Percentiles rank a stretch among this genome's conserved stretches.
These are phyloP conservation scores for Saturnia japonica DNA, from an alignment of 2,888 invertebrate genomes.

Conservation along the genomic window DNA sequence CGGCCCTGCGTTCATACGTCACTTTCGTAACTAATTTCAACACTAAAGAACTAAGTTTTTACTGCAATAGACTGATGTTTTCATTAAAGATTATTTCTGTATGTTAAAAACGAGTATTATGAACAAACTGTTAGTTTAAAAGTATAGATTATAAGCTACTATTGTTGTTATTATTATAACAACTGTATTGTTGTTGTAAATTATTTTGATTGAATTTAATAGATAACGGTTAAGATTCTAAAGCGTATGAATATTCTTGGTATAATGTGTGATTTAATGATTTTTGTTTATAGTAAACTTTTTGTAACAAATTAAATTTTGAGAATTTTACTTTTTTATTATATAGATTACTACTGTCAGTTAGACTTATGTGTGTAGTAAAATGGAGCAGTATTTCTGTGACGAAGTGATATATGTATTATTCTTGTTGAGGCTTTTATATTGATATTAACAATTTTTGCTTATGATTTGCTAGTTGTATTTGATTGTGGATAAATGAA, in stretches of 20 bases:
- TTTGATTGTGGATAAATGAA: constrained; percentile 27
- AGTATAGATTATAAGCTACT: constrained; percentile 58
- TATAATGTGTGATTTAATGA: constrained; percentile 58
- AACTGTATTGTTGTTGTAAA: constrained; percentile 74
- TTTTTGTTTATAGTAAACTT: constrained; percentile 57
- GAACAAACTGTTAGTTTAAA: constrained; percentile 59
- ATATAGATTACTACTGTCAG: constrained; percentile 42
- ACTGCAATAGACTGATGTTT: constrained; percentile 81
- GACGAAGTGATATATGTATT: constrained; percentile 57
- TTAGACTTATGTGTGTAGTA: constrained; percentile 57
- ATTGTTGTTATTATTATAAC: constrained; percentile 73
- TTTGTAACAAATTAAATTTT: constrained; percentile 59
- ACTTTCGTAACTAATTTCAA: constrained; percentile 38
- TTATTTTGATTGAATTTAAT: constrained; percentile 76
- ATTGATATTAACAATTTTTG: constrained; percentile 41
- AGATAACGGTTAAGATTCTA: constrained; percentile 62
- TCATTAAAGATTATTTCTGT: constrained; percentile 67
- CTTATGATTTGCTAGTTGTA: constrained; percentile 35
- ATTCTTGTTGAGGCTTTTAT: constrained; percentile 66
- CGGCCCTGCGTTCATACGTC: constrained; percentile 23
- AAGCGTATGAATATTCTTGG: constrained; percentile 50
- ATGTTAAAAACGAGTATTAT: constrained; percentile 64
- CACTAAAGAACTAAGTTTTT: constrained; percentile 66
- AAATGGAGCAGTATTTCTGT: constrained; percentile 63
- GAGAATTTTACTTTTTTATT: constrained; percentile 46